Evolutionary conservation across 1,140 invertebrate genomes (phyloP).

Genomic region (Trypoxylus dichotomus): DNA sequence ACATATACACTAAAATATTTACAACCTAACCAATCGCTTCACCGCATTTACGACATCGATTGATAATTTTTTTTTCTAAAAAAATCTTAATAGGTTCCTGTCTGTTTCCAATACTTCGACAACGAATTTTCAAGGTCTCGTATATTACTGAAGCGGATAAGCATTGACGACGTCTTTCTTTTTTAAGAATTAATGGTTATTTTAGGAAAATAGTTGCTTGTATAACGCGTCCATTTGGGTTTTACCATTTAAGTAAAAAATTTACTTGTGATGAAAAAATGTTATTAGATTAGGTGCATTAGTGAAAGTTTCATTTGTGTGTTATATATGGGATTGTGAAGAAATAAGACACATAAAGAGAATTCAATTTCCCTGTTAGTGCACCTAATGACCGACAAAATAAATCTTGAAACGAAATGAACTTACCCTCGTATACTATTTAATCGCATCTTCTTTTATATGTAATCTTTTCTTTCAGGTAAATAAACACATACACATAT

Average conservation of each 20-base stretch:
- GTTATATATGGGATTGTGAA: too few species aligned
- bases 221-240: background rate
- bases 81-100: conserved; percentile 7
- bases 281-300: too few species aligned
- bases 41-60: background rate
- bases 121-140: background rate
- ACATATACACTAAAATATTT: background rate
- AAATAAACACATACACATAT: too few species aligned
- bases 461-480: too few species aligned
- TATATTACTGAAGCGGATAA: background rate
- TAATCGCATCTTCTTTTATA: too few species aligned
- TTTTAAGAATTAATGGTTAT: background rate
- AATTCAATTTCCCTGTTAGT: too few species aligned
- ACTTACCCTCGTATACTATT: too few species aligned
- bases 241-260: background rate
- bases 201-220: background rate
- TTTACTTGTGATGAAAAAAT: background rate
- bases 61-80: background rate
- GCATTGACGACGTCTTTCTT: background rate
- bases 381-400: too few species aligned
- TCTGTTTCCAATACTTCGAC: background rate
- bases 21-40: background rate
- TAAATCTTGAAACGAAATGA: too few species aligned
- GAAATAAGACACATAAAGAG: too few species aligned
- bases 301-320: too few species aligned